Base-by-base conservation (phyloP, 1,140 invertebrate genomes). In the Drosophila teissieri region DNA sequence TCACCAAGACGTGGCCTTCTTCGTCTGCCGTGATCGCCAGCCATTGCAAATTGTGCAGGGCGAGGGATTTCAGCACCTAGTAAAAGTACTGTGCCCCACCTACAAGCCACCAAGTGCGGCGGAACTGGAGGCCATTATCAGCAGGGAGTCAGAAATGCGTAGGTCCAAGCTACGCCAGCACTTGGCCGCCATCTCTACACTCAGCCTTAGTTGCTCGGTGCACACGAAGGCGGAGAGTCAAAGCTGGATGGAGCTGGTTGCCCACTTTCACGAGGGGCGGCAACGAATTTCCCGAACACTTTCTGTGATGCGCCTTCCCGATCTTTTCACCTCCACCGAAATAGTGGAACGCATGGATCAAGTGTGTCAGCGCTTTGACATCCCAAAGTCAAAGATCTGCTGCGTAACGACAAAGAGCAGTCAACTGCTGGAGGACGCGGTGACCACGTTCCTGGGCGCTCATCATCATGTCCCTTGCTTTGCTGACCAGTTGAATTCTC, bases 131-230 rank as follows among this genome's bases (percentile, higher is more conserved):
- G 22, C 6, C 2, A 24, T 27, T 24, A 48, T 48, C 14, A 1
- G 22, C 14, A 27, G 22, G 6, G 22, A 48, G 22, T 6, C 46
- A 4, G 19, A 48, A 22, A 7, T n/a, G 14, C 46, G 24, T 6
- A 48, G 22, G 4, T 27, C 46, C 46, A 48, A 27, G 22, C 46
- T 48, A 3, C 22, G 46, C 1, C 19, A 27, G 6, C 46, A 48
- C 14, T 27, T 48, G 14, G 22, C 22, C 14, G 14, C 6, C 6
- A 22, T 24, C 7, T 10, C 14, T 3, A n/a, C 46, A 7, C 22
- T 48, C 12, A 48, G 46, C 14, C 46, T 48, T 3, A 48, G 22
- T 48, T 48, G 46, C 22, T 48, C 46, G 22, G 24, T 48, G 14
- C 46, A 48, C 46, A 48, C 22, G 10, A 48, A n/a, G 3, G 1